A percentile compares a stretch with the other conserved stretches of the same genome.
These are phyloP conservation scores for Gobionotothen gibberifrons DNA, from an alignment of 2,797 vertebrate species.

Conservation along the genomic window DNA sequence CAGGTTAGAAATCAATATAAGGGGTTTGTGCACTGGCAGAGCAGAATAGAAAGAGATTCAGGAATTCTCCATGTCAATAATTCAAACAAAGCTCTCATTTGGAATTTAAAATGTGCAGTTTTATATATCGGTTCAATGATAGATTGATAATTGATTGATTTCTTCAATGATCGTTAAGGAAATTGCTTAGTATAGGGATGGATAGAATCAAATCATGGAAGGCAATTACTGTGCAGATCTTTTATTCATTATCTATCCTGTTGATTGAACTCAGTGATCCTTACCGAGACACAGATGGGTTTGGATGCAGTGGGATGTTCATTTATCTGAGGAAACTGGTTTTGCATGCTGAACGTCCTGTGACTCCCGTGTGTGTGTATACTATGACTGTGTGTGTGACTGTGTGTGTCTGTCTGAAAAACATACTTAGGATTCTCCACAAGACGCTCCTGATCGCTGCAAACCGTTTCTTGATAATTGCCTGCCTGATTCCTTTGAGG, in stretches of 20 bases:
- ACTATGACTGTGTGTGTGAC: background rate
- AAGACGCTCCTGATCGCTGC: constrained; percentile 11
- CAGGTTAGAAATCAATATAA: background rate
- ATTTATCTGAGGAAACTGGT: constrained; percentile 8
- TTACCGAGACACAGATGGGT: constrained; percentile 5
- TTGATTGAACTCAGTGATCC: constrained; percentile 16
- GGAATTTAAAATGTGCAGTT: background rate
- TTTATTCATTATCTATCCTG: constrained; percentile 13
- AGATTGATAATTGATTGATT: background rate
- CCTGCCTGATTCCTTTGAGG: constrained; percentile 48
- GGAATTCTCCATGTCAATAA: background rate
- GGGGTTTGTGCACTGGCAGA: background rate
- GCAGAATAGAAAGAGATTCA: background rate
- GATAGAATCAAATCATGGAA: background rate
- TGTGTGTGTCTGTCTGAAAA: background rate
- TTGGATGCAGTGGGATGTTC: constrained; percentile 21
- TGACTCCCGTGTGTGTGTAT: background rate
- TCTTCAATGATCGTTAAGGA: background rate
- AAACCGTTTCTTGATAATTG: constrained; percentile 35
- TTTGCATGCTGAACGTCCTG: constrained; percentile 15
- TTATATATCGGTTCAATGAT: background rate
- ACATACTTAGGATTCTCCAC: too few relatives aligned
- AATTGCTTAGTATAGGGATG: background rate
- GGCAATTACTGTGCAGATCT: background rate
- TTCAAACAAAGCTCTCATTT: background rate